Conservation (phyloP, 64 coral and sea anemone genomes). For the Stichodactyla helianthus region DNA sequence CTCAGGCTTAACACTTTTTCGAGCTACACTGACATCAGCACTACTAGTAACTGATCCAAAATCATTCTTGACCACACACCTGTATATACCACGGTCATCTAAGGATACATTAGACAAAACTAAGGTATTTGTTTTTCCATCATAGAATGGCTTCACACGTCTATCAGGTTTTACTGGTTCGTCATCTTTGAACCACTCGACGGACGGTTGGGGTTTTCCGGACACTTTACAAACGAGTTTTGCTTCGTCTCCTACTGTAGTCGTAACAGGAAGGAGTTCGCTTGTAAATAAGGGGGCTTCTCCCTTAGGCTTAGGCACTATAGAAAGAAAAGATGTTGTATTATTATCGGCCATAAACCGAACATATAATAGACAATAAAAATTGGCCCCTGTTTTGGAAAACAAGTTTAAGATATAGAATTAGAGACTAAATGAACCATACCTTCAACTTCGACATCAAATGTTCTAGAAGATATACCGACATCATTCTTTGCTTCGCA, state of each 20-base stretch:
- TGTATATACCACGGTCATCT: conserved; percentile 68
- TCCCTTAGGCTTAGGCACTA: conserved; percentile 62
- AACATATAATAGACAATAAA: background rate
- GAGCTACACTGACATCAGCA: conserved; percentile 47
- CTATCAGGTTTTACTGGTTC: conserved; percentile 33
- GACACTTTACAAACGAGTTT: conserved; percentile 60
- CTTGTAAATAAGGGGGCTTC: conserved; percentile 46
- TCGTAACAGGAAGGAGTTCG: conserved; percentile 53
- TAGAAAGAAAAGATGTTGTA: background rate
- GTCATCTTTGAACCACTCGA: conserved; percentile 83
- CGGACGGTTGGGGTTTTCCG: conserved; percentile 48
- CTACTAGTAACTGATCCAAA: conserved; percentile 60
- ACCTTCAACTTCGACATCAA: conserved; percentile 59
- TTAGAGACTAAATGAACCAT: background rate
- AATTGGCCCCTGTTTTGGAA: background rate
- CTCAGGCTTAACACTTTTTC: conserved; percentile 51
- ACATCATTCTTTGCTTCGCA: conserved; percentile 51
- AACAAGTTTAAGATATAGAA: background rate
- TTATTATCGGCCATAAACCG: too few species aligned
- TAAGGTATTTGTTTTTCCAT: conserved; percentile 53
- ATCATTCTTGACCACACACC: conserved; percentile 74
- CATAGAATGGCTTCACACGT: conserved; percentile 56
- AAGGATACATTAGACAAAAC: conserved; percentile 39
- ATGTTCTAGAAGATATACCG: conserved; percentile 41
- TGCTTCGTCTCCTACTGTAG: conserved; percentile 48